A percentile compares a stretch with the other conserved stretches of the same genome.
Evolutionary conservation across 2,797 vertebrate genomes (phyloP).

Genomic region (Danionella dracula): DNA sequence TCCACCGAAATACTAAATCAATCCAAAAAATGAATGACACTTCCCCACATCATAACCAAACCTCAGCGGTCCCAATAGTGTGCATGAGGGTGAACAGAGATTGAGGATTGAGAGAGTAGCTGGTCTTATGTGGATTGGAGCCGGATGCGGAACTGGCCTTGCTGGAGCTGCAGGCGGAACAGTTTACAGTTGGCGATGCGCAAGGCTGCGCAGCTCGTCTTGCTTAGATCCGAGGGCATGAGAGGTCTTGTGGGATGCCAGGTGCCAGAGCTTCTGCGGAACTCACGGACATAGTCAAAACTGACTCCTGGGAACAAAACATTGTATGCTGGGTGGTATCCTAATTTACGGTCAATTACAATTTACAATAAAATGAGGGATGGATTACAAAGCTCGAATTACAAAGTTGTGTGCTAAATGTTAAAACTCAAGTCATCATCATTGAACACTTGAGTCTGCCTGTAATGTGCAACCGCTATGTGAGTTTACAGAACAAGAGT

Average conservation of each 20-base stretch:
- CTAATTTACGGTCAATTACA: no score
- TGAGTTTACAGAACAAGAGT: no score
- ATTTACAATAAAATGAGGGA: no score
- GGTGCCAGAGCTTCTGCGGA: slow-evolving; percentile 89
- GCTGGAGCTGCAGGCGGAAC: slow-evolving; percentile 89
- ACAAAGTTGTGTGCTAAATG: no score
- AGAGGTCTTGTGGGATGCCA: slow-evolving; percentile 91
- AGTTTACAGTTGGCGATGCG: slow-evolving; percentile 96
- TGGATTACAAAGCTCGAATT: no score
- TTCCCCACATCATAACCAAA: not conserved
- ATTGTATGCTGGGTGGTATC: no score
- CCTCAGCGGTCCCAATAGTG: not conserved
- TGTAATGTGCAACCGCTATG: no score
- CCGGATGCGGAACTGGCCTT: slow-evolving; percentile 87
- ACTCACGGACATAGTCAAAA: slow-evolving; percentile 95
- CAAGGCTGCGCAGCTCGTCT: slow-evolving; percentile 82
- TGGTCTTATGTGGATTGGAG: slow-evolving; percentile 66
- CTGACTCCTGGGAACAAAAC: slow-evolving; percentile 71
- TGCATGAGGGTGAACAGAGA: no score
- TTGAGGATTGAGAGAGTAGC: no score
- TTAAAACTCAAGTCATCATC: no score
- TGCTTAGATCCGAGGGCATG: slow-evolving; percentile 82
- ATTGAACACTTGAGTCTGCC: no score
- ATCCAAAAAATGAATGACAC: not conserved
- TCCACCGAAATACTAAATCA: no score